Evolutionary conservation across 2,797 vertebrate species (phyloP).

Genomic region (Sebastes nivosus): DNA sequence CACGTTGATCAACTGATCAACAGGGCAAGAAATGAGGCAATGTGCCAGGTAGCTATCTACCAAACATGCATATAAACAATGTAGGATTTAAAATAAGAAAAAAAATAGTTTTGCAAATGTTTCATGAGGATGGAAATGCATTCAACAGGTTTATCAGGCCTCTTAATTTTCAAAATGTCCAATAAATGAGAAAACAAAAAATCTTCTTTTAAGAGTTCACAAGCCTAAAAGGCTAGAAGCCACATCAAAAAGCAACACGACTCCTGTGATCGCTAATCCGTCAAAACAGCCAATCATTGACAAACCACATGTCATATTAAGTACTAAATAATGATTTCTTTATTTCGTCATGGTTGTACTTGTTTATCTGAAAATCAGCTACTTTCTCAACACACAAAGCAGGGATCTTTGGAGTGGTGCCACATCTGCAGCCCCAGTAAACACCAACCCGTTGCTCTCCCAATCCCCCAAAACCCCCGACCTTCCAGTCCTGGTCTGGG

Average conservation of each 20-base stretch:
- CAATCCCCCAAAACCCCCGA: no score
- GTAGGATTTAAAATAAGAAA: not conserved
- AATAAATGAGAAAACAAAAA: not conserved
- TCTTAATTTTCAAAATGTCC: not conserved
- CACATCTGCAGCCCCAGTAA: slow-evolving; percentile 2
- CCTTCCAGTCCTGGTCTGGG: slow-evolving; percentile 14
- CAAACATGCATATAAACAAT: not conserved
- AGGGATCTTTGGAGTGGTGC: not conserved
- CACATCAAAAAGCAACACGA: not conserved
- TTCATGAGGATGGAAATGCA: not conserved
- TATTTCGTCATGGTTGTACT: not conserved
- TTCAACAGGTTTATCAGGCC: not conserved
- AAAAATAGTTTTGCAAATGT: no score
- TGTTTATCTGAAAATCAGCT: not conserved
- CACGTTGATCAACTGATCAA: not conserved
- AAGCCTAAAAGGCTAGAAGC: not conserved
- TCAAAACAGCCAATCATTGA: not conserved
- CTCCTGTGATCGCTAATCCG: not conserved
- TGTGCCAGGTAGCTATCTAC: not conserved
- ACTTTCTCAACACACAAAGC: not conserved
- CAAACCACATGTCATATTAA: not conserved
- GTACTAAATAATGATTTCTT: not conserved
- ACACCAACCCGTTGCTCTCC: not conserved
- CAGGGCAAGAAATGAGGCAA: not conserved
- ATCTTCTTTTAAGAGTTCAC: not conserved